Evolutionary conservation across 1,140 invertebrate genomes (phyloP).

Genomic region (Anthonomus grandis): DNA sequence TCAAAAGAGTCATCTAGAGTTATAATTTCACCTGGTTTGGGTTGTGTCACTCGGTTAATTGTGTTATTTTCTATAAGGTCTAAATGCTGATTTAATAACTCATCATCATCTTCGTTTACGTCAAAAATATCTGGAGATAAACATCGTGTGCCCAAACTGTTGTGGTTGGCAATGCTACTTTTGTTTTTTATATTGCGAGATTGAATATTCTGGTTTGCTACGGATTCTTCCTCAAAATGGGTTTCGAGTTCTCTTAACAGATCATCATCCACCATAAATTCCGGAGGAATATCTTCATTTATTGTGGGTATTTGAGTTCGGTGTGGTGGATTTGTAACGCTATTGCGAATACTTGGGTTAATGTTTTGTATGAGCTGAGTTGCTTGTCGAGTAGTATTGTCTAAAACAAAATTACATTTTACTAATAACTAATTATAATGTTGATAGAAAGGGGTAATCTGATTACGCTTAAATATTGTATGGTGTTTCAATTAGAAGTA

Average conservation of each 20-base stretch:
- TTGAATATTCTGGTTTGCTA: not conserved
- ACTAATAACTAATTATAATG: no score
- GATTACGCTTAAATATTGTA: no score
- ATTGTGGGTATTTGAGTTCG: not conserved
- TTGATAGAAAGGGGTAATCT: no score
- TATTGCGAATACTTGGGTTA: not conserved
- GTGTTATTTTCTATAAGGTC: constrained; percentile 18
- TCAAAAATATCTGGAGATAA: constrained; percentile 35
- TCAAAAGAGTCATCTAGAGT: constrained; percentile 28
- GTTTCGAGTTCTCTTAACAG: constrained; percentile 17
- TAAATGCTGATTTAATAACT: constrained; percentile 19
- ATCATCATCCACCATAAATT: constrained; percentile 15
- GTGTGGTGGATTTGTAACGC: not conserved
- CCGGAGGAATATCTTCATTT: constrained; percentile 10
- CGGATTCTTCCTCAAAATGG: constrained; percentile 3
- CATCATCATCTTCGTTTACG: constrained; percentile 27
- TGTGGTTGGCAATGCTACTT: no score
- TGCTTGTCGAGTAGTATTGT: no score
- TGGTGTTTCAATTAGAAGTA: no score
- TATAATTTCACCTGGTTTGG: not conserved
- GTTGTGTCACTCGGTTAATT: not conserved
- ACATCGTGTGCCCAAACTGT: constrained; percentile 2
- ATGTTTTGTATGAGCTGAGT: no score
- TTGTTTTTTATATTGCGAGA: no score
- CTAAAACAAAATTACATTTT: no score